A percentile compares a stretch with the other conserved stretches of the same genome.
phyloP scores from a whole-genome alignment of 2,888 invertebrate genomes.

The Drosophila longiperda region DNA sequence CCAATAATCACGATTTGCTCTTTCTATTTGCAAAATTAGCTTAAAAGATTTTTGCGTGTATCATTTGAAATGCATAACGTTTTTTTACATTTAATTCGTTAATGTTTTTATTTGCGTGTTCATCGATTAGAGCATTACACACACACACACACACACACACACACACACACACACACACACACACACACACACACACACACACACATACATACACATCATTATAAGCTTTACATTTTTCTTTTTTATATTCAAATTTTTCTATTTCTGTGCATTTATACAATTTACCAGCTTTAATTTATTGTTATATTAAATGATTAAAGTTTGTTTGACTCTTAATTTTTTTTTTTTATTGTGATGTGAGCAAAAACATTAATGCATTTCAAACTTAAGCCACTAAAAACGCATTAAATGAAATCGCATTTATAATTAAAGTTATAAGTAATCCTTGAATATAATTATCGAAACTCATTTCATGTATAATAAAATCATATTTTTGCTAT shows the following conservation, averaged over 20 bases:
- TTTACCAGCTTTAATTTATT: neutral
- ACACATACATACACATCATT: conserved; percentile 5
- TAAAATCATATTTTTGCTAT: neutral
- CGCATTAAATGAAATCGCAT: conserved; percentile 5
- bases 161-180: neutral
- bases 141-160: no score
- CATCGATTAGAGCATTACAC: no score
- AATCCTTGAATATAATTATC: neutral
- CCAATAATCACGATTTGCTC: neutral
- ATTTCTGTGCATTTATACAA: no score
- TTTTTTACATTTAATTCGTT: conserved; percentile 9
- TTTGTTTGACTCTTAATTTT: conserved; percentile 10
- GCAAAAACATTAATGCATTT: conserved; percentile 17
- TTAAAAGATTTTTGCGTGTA: neutral
- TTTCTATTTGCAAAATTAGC: conserved; percentile 8
- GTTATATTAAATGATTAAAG: neutral
- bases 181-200: neutral
- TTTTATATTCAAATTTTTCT: conserved; percentile 16
- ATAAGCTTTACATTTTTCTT: conserved; percentile 7
- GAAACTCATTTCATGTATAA: no score
- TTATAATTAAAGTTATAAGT: conserved; percentile 4
- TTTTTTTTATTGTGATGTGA: conserved; percentile 5
- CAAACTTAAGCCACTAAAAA: conserved; percentile 13
- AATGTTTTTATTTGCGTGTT: neutral
- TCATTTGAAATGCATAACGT: conserved; percentile 15